These are phyloP conservation scores for Pollenia amentaria DNA, from an alignment of 2,888 invertebrate genomes.

Conservation along the genomic window DNA sequence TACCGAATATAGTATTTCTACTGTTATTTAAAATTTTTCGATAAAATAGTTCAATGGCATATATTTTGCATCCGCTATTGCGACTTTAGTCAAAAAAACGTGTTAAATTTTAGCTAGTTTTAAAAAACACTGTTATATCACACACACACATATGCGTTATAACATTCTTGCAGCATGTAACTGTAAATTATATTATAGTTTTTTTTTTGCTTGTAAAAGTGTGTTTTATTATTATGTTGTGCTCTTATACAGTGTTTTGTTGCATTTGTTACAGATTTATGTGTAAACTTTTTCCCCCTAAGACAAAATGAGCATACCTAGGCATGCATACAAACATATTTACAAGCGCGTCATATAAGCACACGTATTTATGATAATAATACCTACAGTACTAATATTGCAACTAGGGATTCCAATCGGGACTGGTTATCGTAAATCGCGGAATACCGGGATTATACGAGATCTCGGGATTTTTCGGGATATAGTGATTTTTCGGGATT, in stretches of 20 bases:
- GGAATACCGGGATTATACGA: too few species aligned
- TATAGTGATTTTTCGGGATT: too few species aligned
- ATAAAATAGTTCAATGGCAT: too few species aligned
- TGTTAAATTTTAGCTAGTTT: slow-evolving; percentile 14
- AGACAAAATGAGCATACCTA: slow-evolving; percentile 36
- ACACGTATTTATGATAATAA: neutral
- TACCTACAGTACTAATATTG: slow-evolving; percentile 8
- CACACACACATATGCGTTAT: neutral
- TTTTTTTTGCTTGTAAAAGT: neutral
- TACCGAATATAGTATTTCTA: too few species aligned
- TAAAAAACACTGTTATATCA: neutral
- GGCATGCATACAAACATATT: neutral
- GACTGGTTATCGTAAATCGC: too few species aligned
- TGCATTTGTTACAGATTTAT: slow-evolving; percentile 38
- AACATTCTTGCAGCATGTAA: slow-evolving; percentile 9
- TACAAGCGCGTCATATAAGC: neutral
- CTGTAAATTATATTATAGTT: slow-evolving; percentile 27
- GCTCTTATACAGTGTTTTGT: neutral
- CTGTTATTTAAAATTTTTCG: too few species aligned
- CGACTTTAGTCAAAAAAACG: neutral
- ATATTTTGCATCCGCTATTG: too few species aligned
- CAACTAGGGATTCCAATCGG: too few species aligned
- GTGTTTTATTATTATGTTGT: neutral
- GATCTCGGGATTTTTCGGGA: too few species aligned
- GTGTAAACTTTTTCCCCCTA: slow-evolving; percentile 14